Conservation (phyloP, 1,140 invertebrate genomes). For the Drosophila athabasca region DNA sequence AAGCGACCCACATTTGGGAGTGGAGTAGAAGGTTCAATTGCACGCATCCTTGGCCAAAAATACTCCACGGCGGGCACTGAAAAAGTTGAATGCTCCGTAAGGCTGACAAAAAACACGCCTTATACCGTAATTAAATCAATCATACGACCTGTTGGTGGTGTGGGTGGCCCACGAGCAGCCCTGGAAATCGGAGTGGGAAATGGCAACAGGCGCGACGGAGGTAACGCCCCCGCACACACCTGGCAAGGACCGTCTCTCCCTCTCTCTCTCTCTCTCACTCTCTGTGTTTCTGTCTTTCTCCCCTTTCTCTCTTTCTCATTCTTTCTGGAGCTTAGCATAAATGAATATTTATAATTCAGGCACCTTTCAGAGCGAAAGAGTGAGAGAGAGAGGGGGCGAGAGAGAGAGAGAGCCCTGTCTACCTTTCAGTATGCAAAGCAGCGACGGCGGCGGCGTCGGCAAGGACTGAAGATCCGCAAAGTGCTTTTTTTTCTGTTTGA, state of each 20-base stretch:
- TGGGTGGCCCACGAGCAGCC: constrained; percentile 41
- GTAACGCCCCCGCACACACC: constrained; percentile 60
- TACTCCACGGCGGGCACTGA: neutral
- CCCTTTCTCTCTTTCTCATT: neutral
- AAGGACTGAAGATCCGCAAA: constrained; percentile 60
- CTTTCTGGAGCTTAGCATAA: constrained; percentile 68
- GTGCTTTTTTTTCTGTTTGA: constrained; percentile 50
- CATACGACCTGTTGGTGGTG: constrained; percentile 61
- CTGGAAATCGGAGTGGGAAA: neutral
- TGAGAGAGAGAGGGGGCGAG: too few species aligned
- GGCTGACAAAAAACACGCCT: constrained; percentile 43
- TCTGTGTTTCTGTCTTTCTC: neutral
- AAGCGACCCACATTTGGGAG: too few species aligned
- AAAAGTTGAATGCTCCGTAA: constrained; percentile 18
- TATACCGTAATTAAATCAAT: constrained; percentile 78
- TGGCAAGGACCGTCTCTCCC: constrained; percentile 39
- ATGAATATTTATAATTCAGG: constrained; percentile 79
- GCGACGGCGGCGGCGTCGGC: constrained; percentile 16
- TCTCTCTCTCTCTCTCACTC: neutral
- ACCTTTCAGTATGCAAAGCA: constrained; percentile 40
- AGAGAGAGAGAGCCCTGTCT: neutral
- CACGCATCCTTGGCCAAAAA: neutral
- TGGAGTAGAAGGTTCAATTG: neutral
- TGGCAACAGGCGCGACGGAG: constrained; percentile 35
- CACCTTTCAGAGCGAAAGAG: constrained; percentile 36